These are phyloP conservation scores for Marmota monax DNA, from an alignment of 2,113 vertebrate species.

Conservation along the genomic window DNA sequence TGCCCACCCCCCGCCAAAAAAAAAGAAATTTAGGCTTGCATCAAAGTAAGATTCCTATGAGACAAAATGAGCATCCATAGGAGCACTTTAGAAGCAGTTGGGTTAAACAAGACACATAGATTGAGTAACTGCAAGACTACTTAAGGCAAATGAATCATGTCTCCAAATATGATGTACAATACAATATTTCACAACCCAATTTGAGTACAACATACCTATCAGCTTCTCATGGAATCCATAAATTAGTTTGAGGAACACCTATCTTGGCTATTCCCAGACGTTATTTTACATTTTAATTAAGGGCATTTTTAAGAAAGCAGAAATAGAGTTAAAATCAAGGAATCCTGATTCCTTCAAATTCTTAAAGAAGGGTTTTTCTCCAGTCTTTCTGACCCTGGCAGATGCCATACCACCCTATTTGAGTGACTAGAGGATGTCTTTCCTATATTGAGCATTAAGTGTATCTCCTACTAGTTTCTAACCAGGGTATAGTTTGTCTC, in stretches of 20 bases:
- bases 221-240: neutral
- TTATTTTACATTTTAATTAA: neutral
- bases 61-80: neutral
- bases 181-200: neutral
- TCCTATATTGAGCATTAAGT: neutral
- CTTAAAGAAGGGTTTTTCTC: neutral
- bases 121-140: neutral
- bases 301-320: neutral
- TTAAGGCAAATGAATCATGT: neutral
- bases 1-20: too few species aligned
- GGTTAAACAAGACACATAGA: neutral
- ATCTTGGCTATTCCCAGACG: neutral
- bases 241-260: neutral
- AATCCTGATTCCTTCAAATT: neutral
- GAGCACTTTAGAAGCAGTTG: neutral
- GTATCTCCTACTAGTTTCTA: neutral
- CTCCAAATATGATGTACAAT: neutral
- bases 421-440: neutral
- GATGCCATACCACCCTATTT: neutral
- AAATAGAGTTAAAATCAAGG: neutral
- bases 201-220: neutral
- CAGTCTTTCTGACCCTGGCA: neutral
- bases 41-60: neutral
- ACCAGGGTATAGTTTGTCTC: fast-evolving
- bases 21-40: neutral